Base-by-base conservation (phyloP, 2,888 invertebrate species). In the Uloborus plumipes region DNA sequence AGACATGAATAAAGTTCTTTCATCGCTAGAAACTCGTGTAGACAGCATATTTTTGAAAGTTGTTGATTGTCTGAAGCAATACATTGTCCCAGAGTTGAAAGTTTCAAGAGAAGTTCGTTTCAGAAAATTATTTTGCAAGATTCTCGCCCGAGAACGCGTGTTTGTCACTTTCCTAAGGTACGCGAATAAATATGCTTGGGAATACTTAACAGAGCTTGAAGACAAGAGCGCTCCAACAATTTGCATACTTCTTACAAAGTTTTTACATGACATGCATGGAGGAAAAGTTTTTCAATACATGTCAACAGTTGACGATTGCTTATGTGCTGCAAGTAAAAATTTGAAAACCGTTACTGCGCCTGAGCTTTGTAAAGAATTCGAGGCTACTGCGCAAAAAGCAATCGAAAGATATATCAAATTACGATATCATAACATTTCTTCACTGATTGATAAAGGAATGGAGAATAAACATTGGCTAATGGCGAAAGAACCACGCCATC, bases 401-500 rank as follows among this genome's bases (percentile, higher is more conserved):
- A 22, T 81, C 11, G 51, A 65, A 0, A 0, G 1, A 7, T 81
- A 74, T 47, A 49, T 74, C 16, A 6, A 58, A 2, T 6, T 50
- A 7, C 59, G 69, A 20, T 47, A 50, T 13, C 16, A 61, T 1
- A 64, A 22, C 0, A 81, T 75, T 62, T 64, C 64, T 3, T 1
- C 1, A 6, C 74, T 81, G 74, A 22, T 81, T 11, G 39, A n/a
- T 20, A 74, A 64, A 4, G 69, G 80, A 22, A 49, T 74, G 50
- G 74, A 62, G 13, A 81, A 59, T 22, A 74, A 75, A 31, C 55
- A 70, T 20, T 81, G 80, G 80, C 15, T 55, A n/a, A 14, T 16
- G n/a, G 18, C 64, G 18, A 81, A 74, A 64, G 74, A 74, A 18
- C 80, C 80, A 6, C 20, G 55, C 50, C 74, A 65, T n/a, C 74